phyloP scores from a whole-genome alignment of 2,797 vertebrate species.

The Sebastolobus altivelis region DNA sequence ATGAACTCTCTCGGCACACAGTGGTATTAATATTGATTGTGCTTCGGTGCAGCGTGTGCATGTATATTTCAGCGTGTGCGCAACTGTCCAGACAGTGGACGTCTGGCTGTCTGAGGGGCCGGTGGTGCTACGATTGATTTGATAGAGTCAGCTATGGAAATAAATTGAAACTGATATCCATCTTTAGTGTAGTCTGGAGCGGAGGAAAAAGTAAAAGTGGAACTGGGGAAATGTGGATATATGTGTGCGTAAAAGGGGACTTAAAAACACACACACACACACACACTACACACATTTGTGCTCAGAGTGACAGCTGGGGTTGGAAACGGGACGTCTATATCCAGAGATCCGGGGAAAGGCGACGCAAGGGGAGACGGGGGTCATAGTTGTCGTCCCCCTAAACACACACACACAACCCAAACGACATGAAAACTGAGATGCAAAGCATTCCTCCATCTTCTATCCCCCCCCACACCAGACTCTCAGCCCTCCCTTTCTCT shows the following conservation, averaged over 20 bases:
- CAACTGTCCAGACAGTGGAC: constrained; percentile 54
- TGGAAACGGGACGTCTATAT: constrained; percentile 73
- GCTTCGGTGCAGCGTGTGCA: constrained; percentile 52
- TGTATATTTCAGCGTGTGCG: constrained; percentile 68
- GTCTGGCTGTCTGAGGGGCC: constrained; percentile 61
- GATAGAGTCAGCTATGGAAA: constrained; percentile 50
- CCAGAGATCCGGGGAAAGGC: constrained; percentile 73
- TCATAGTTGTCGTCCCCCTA: constrained; percentile 63
- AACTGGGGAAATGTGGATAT: constrained; percentile 32
- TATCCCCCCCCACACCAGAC: constrained; percentile 19
- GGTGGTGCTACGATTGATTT: constrained; percentile 8
- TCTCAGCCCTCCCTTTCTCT: constrained; percentile 14
- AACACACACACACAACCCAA: constrained; percentile 71
- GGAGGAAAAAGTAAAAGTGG: constrained; percentile 29
- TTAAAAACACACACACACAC: constrained; percentile 19
- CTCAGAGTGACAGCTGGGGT: constrained; percentile 80
- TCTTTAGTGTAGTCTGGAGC: constrained; percentile 31
- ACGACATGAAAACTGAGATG: constrained; percentile 79
- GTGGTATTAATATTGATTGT: constrained; percentile 72
- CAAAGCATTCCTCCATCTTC: constrained; percentile 61
- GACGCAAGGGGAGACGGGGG: constrained; percentile 58
- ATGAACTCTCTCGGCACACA: constrained; percentile 52
- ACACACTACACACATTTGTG: constrained; percentile 18
- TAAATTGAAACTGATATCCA: constrained; percentile 59
- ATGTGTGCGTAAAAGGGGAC: constrained; percentile 22